Conservation (phyloP, 2,797 vertebrate genomes). For the Triplophysa bombifrons region DNA sequence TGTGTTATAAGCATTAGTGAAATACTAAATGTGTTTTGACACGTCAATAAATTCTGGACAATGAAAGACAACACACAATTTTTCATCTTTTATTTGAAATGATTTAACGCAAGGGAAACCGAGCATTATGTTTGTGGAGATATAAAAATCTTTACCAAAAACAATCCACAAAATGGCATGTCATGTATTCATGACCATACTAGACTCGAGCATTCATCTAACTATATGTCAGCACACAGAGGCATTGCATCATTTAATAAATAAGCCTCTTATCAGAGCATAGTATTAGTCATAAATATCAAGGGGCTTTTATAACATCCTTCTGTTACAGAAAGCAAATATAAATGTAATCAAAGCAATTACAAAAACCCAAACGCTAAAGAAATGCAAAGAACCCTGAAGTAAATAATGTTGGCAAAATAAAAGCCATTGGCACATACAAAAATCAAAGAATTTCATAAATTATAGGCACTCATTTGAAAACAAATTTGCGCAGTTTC, state of each 20-base stretch:
- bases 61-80: constrained; percentile 1
- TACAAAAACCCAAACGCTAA: constrained; percentile 80
- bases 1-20: background rate
- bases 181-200: constrained; percentile 66
- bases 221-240: constrained; percentile 65
- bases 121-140: constrained; percentile 78
- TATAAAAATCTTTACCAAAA: constrained; percentile 75
- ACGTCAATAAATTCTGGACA: constrained; percentile 39
- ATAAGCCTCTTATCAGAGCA: constrained; percentile 78
- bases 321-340: constrained; percentile 70
- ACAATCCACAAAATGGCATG: constrained; percentile 77
- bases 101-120: constrained; percentile 76
- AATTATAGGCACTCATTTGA: constrained; percentile 94
- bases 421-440: constrained; percentile 84
- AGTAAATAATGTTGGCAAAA: constrained; percentile 84
- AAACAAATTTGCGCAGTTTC: constrained; percentile 37
- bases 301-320: constrained; percentile 76
- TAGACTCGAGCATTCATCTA: constrained; percentile 60
- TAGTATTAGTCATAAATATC: constrained; percentile 78
- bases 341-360: constrained; percentile 82
- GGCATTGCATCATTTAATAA: constrained; percentile 77
- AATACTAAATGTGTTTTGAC: background rate
- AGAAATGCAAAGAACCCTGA: constrained; percentile 75
- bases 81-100: constrained; percentile 82
- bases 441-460: constrained; percentile 76